Percentiles rank a stretch among this genome's conserved stretches.
These are phyloP conservation scores for Neosilurus hyrtlii DNA, from an alignment of 2,797 vertebrate species.

Conservation along the genomic window DNA sequence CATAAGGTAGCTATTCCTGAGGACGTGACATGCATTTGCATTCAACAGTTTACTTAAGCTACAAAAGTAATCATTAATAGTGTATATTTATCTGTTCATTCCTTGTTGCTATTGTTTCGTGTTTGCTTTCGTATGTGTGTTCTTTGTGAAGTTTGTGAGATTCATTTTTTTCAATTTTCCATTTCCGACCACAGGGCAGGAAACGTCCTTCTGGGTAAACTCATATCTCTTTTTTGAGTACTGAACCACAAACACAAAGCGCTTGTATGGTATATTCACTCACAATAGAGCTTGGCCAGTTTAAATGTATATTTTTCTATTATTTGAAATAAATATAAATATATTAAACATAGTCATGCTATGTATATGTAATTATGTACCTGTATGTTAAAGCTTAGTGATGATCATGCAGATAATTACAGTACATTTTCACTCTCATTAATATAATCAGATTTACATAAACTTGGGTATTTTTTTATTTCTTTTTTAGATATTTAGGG, in stretches of 20 bases:
- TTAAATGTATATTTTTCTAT: background rate
- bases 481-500: background rate
- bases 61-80: background rate
- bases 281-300: constrained; percentile 11
- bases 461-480: background rate
- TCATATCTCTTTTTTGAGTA: constrained; percentile 46
- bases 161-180: constrained; percentile 57
- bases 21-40: background rate
- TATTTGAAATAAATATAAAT: background rate
- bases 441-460: background rate
- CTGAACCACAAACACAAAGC: constrained; percentile 48
- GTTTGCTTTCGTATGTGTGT: constrained; percentile 36
- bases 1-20: background rate
- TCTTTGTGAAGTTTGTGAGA: constrained; percentile 28
- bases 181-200: constrained; percentile 61
- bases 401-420: background rate
- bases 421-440: background rate
- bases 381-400: background rate
- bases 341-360: too few relatives aligned
- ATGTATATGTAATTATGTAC: too few relatives aligned
- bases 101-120: background rate
- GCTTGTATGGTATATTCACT: constrained; percentile 22
- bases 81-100: background rate
- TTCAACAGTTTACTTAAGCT: background rate
- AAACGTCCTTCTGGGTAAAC: constrained; percentile 53